A percentile compares a stretch with the other conserved stretches of the same genome.
phyloP scores from a whole-genome alignment of 2,113 vertebrate species.

The Oreocharis arfaki region DNA sequence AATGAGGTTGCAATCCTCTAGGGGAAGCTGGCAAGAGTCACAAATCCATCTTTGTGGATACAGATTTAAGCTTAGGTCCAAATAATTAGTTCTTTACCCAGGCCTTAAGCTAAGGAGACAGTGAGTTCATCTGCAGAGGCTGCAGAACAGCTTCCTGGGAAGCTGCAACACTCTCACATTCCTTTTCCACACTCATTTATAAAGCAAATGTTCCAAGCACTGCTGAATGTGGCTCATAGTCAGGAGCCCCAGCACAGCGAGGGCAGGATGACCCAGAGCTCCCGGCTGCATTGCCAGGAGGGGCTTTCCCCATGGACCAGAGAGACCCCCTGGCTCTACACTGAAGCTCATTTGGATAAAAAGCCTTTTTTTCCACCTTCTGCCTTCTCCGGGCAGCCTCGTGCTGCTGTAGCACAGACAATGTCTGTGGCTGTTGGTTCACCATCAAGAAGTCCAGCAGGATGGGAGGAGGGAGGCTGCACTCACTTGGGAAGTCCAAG shows the following conservation, averaged over 20 bases:
- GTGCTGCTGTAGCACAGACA: accelerated
- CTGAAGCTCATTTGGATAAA: neutral
- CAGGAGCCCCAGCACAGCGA: accelerated
- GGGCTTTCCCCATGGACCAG: neutral
- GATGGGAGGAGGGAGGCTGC: neutral
- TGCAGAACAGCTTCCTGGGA: neutral
- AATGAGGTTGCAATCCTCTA: constrained; percentile 50
- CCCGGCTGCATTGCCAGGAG: neutral
- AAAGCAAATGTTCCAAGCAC: neutral
- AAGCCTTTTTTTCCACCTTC: neutral
- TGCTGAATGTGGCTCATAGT: neutral
- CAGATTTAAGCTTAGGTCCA: constrained; percentile 49
- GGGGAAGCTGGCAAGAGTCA: constrained; percentile 47
- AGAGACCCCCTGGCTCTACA: neutral
- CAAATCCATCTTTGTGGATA: constrained; percentile 56
- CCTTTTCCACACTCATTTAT: neutral
- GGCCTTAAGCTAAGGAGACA: neutral
- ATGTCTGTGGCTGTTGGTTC: neutral
- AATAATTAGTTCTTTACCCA: constrained; percentile 47
- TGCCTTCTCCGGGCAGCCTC: neutral
- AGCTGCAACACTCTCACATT: accelerated
- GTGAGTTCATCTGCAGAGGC: neutral
- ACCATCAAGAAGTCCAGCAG: neutral
- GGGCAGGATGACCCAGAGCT: neutral
- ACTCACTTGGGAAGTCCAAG: accelerated